Conservation (phyloP, 1,140 invertebrate species). For the Diorhabda sublineata region DNA sequence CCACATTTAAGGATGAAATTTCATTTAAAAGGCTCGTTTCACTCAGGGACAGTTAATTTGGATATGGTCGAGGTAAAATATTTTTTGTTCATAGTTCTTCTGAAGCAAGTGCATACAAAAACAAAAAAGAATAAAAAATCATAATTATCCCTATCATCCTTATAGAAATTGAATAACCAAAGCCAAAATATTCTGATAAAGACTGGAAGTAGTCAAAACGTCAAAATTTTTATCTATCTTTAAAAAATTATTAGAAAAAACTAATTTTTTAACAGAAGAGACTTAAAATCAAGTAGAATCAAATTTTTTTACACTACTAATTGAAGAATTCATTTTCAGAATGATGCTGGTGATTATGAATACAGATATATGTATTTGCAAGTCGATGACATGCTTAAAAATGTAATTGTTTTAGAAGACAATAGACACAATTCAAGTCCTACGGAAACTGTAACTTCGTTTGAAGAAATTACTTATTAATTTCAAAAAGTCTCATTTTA, state of each 20-base stretch:
- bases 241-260: too few relatives aligned
- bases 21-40: slow-evolving; percentile 77
- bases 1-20: slow-evolving; percentile 84
- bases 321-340: slow-evolving; percentile 54
- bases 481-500: too few relatives aligned
- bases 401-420: slow-evolving; percentile 71
- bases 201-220: too few relatives aligned
- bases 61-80: slow-evolving; percentile 75
- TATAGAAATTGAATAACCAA: too few relatives aligned
- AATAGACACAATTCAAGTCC: slow-evolving; percentile 50
- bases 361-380: slow-evolving; percentile 82
- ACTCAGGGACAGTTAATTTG: slow-evolving; percentile 76
- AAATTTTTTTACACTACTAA: not conserved
- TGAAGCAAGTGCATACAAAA: not conserved
- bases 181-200: too few relatives aligned
- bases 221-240: too few relatives aligned
- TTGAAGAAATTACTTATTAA: not conserved
- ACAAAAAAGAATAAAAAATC: not conserved
- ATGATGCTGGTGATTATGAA: slow-evolving; percentile 69
- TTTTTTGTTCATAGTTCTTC: not conserved
- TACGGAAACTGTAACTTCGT: slow-evolving; percentile 8
- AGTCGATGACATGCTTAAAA: slow-evolving; percentile 69
- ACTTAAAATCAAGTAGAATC: too few relatives aligned
- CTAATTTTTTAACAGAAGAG: too few relatives aligned
- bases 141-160: too few relatives aligned